Conservation (phyloP, 1,140 invertebrate genomes). For the Drosophila mojavensis region DNA sequence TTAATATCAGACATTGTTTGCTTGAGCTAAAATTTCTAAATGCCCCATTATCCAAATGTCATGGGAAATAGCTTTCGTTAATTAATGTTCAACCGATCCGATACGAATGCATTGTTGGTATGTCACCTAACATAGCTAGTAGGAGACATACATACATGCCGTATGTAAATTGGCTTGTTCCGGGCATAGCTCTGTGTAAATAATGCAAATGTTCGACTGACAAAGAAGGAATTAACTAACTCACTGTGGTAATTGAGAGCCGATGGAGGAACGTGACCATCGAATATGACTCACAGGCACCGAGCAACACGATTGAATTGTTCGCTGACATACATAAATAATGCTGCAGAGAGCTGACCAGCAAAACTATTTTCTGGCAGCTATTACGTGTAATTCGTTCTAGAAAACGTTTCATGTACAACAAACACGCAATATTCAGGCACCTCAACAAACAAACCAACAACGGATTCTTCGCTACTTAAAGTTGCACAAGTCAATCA, state of each 20-base stretch:
- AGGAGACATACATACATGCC: neutral
- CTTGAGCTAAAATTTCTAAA: neutral
- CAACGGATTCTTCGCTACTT: no score
- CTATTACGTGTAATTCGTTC: conserved; percentile 7
- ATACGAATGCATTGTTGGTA: no score
- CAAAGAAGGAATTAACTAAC: conserved; percentile 11
- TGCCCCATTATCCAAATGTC: neutral
- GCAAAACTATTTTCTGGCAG: conserved; percentile 10
- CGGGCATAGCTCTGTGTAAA: conserved; percentile 7
- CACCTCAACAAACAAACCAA: neutral
- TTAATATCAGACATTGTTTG: neutral
- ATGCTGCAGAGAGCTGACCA: conserved; percentile 22
- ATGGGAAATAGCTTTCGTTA: neutral
- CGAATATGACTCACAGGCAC: conserved; percentile 14
- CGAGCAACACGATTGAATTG: conserved; percentile 32
- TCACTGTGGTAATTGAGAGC: conserved; percentile 29
- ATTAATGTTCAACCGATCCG: neutral
- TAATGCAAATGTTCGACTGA: conserved; percentile 9
- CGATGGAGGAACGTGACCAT: conserved; percentile 34
- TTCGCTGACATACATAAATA: conserved; percentile 41
- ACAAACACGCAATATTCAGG: conserved; percentile 23
- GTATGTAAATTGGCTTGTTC: conserved; percentile 1
- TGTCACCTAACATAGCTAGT: neutral
- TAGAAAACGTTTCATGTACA: conserved; percentile 19
- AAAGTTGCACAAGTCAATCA: no score